A percentile compares a stretch with the other conserved stretches of the same genome.
Conservation (phyloP, 2,113 vertebrate species). For the Misgurnus mizolepis region DNA sequence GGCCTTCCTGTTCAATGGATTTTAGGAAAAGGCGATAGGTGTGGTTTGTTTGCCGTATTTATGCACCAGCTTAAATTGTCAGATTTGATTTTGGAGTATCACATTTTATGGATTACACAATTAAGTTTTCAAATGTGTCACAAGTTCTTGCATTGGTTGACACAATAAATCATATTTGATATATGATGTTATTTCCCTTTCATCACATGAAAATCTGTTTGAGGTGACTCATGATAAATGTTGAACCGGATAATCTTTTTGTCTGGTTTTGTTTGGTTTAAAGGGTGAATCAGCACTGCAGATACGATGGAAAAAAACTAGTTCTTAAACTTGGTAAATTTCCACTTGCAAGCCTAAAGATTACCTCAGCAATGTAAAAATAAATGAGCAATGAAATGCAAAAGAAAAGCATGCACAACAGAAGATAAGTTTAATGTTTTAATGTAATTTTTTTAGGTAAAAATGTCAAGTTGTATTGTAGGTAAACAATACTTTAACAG, state of each 20-base stretch:
- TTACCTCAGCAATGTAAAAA: not conserved
- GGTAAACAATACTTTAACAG: too few species aligned
- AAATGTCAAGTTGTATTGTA: too few species aligned
- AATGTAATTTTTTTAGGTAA: too few species aligned
- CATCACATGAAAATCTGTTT: not conserved
- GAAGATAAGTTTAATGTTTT: not conserved
- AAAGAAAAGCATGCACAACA: not conserved
- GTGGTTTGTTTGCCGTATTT: not conserved
- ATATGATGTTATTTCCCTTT: not conserved
- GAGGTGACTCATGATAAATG: not conserved
- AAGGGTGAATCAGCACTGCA: constrained; percentile 9
- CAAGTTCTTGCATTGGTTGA: too few species aligned
- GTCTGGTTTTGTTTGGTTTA: not conserved
- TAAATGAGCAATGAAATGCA: not conserved
- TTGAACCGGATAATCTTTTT: not conserved
- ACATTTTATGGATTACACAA: too few species aligned
- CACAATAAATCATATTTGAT: not conserved
- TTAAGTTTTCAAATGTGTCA: too few species aligned
- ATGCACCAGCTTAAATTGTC: not conserved
- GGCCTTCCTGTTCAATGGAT: not conserved
- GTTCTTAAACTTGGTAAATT: constrained; percentile 6
- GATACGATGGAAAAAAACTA: constrained; percentile 18
- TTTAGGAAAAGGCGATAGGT: not conserved
- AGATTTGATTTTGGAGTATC: not conserved
- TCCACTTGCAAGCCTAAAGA: constrained; percentile 6